Percentiles rank a stretch among this genome's conserved stretches.
Conservation (phyloP, 2,113 vertebrate species). For the Centropus unirufus region DNA sequence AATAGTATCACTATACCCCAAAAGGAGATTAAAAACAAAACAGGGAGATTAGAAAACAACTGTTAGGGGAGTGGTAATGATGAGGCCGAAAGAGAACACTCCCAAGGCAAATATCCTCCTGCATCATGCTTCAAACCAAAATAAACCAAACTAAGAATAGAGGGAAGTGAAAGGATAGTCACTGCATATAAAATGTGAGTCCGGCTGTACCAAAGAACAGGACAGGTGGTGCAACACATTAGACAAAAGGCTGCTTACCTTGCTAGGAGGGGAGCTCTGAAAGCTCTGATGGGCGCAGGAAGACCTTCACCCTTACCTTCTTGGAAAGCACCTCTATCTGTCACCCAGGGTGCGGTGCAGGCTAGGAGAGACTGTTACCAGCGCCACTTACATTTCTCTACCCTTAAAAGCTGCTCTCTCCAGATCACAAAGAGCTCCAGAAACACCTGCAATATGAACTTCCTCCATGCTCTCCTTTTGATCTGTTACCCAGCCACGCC, state of each 20-base stretch:
- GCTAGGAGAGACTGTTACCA: not conserved
- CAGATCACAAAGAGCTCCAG: too few relatives aligned
- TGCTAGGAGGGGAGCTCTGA: not conserved
- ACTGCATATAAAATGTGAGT: slow-evolving; percentile 7
- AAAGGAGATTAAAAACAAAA: slow-evolving; percentile 52
- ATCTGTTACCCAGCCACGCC: not conserved
- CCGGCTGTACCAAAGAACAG: not conserved
- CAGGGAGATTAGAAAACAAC: slow-evolving; percentile 43
- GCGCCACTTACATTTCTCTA: not conserved
- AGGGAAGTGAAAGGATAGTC: not conserved
- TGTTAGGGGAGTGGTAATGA: slow-evolving; percentile 12
- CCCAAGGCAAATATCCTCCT: slow-evolving; percentile 57
- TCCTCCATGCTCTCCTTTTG: not conserved
- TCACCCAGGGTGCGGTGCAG: rapidly evolving
- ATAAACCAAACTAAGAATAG: slow-evolving; percentile 59
- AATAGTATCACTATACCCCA: not conserved
- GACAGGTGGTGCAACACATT: not conserved
- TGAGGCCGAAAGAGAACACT: slow-evolving; percentile 34
- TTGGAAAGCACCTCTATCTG: not conserved
- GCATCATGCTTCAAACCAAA: slow-evolving; percentile 41
- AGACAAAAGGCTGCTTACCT: not conserved
- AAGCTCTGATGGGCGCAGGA: not conserved
- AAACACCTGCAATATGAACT: not conserved
- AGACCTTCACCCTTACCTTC: not conserved
- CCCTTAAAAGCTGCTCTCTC: not conserved